Base-by-base conservation (phyloP, 2,888 invertebrate species). In the Netelia melanura region DNA sequence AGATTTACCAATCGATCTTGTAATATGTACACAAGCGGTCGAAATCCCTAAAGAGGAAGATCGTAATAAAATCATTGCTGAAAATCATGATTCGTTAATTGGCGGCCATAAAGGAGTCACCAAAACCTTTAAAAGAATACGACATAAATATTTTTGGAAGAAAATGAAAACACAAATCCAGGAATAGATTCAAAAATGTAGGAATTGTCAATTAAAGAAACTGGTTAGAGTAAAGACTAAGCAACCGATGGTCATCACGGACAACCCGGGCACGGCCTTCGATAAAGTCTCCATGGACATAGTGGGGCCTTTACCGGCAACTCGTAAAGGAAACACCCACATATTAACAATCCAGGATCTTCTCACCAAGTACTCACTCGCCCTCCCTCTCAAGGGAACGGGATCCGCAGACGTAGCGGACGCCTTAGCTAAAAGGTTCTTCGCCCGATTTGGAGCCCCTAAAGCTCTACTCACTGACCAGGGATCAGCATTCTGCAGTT, bases 401-500 rank as follows among this genome's bases (percentile, higher is more conserved):
- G 61, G 38, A 1, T 64, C 78, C 0, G 54, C 10, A 0, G 62
- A 83, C 14, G 38, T 81, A 0, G 72, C 68, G 0, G 61, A 71
- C 11, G 68, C 72, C 0, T 44, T 71, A 0, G 43, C 76, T 2
- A 70, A 71, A n/a, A 6, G 43, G 9, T 82, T 75, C n/a, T 62
- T 81, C 30, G 64, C 72, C 10, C 44, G 58, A 11, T 83, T 83
- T 23, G 72, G 83, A 0, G 44, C 72, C 11, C 78, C 68, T 1
- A 72, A 48, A 17, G 67, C 68, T 21, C 65, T 83, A 5, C 23
- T 77, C 5, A 78, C 77, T 8, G 78, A 83, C 25, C 72, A 71
- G 30, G 76, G 77, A 11, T 38, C 72, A 1, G 74, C 71, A 44
- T 89, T 90, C 21, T n/a, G 83, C 0, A 87, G 87, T 5, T 48